Conservation (phyloP, 2,888 invertebrate species). For the Cerastis leucographa region DNA sequence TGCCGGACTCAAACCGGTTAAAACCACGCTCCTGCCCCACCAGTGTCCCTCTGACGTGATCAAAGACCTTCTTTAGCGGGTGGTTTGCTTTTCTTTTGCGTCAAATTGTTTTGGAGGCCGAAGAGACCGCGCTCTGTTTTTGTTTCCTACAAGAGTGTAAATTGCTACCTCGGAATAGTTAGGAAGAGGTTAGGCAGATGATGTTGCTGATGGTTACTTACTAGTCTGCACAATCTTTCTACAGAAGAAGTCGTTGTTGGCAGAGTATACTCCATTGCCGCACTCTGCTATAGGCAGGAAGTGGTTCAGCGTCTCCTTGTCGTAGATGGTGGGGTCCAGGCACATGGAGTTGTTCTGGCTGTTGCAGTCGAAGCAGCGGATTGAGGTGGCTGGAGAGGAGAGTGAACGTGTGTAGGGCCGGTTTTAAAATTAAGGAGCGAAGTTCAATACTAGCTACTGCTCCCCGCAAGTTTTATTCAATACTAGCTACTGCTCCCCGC, state of each 20-base stretch:
- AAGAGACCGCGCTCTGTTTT: too few relatives aligned
- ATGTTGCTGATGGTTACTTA: slow-evolving; percentile 73
- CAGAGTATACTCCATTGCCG: slow-evolving; percentile 73
- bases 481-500: too few relatives aligned
- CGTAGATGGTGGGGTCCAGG: slow-evolving; percentile 88
- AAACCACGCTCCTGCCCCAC: too few relatives aligned
- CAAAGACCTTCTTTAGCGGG: too few relatives aligned
- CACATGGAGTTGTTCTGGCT: slow-evolving; percentile 93
- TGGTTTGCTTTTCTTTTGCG: too few relatives aligned
- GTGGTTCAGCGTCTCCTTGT: slow-evolving; percentile 77
- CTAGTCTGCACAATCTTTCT: slow-evolving; percentile 93
- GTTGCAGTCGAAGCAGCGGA: slow-evolving; percentile 94
- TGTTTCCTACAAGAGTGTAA: too few relatives aligned
- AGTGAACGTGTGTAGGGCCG: not conserved
- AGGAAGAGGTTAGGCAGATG: too few relatives aligned
- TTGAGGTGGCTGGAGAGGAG: slow-evolving; percentile 82
- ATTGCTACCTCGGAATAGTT: too few relatives aligned
- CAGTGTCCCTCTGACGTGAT: too few relatives aligned
- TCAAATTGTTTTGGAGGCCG: too few relatives aligned
- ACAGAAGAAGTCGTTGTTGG: slow-evolving; percentile 91
- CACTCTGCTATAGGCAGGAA: slow-evolving; percentile 87
- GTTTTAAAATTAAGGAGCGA: not conserved
- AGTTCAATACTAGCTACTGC: not conserved
- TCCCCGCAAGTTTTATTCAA: not conserved
- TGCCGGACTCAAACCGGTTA: too few relatives aligned